phyloP scores from a whole-genome alignment of 2,113 vertebrate species.

The Amblyopsis rosae region DNA sequence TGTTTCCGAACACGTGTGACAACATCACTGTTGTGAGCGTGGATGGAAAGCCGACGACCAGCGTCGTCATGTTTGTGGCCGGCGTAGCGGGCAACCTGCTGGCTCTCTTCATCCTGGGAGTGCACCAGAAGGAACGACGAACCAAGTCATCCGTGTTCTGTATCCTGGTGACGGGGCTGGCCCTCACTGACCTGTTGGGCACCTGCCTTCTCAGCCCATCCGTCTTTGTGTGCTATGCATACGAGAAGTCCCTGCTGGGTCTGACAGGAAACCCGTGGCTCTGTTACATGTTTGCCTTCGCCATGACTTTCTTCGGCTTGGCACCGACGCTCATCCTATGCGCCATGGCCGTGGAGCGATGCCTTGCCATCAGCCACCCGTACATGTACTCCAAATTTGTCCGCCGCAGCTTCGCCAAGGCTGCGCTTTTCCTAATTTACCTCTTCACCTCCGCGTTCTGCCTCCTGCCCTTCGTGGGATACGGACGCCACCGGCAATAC shows the following conservation, averaged over 20 bases:
- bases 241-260: constrained; percentile 70
- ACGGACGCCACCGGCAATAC: constrained; percentile 85
- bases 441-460: constrained; percentile 80
- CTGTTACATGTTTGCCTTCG: constrained; percentile 83
- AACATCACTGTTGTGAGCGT: constrained; percentile 64
- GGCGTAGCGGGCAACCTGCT: constrained; percentile 84
- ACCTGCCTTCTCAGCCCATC: constrained; percentile 86
- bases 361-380: constrained; percentile 89
- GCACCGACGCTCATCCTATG: constrained; percentile 85
- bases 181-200: constrained; percentile 85
- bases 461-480: constrained; percentile 78
- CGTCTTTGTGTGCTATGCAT: constrained; percentile 85
- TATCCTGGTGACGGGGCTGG: constrained; percentile 87
- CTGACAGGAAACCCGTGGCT: constrained; percentile 65
- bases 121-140: constrained; percentile 76
- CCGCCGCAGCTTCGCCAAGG: constrained; percentile 75
- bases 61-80: constrained; percentile 84
- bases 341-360: constrained; percentile 88
- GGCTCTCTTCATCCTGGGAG: constrained; percentile 84
- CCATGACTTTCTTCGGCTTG: constrained; percentile 87
- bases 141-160: constrained; percentile 83
- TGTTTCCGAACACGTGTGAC: constrained; percentile 62
- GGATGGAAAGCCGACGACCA: constrained; percentile 70
- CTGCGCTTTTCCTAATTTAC: constrained; percentile 76
- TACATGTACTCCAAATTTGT: constrained; percentile 84